These are phyloP conservation scores for Florisuga fusca DNA, from an alignment of 2,797 vertebrate species.

Conservation along the genomic window DNA sequence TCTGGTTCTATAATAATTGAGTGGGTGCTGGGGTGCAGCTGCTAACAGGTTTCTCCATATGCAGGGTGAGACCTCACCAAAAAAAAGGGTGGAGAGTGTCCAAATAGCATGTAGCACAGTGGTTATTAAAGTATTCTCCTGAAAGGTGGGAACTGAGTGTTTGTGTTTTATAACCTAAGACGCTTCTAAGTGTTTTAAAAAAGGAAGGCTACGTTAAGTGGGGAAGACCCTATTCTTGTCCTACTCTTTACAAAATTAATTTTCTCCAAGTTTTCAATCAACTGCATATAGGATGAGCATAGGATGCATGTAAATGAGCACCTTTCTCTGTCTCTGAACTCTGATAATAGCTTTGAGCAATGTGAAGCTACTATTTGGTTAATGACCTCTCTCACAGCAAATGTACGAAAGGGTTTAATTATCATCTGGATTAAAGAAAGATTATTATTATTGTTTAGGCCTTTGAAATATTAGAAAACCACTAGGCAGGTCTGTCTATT, in stretches of 20 bases:
- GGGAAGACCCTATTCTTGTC: not conserved
- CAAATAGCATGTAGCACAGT: fast-evolving
- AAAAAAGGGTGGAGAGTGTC: not conserved
- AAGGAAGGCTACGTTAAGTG: not conserved
- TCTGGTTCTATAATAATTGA: not conserved
- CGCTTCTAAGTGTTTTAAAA: not conserved
- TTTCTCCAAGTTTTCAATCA: not conserved
- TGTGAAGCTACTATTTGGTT: not conserved
- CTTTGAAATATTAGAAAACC: not conserved
- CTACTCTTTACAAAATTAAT: not conserved
- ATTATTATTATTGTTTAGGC: not conserved
- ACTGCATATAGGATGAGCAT: no score
- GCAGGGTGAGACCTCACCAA: not conserved
- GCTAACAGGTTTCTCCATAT: not conserved
- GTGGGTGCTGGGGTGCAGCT: not conserved
- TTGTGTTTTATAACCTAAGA: not conserved
- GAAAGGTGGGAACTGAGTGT: not conserved
- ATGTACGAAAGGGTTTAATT: not conserved
- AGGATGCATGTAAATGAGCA: not conserved
- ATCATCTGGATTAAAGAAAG: not conserved
- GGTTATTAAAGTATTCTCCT: not conserved
- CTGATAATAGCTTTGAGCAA: not conserved
- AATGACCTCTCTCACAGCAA: not conserved
- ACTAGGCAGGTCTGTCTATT: not conserved
- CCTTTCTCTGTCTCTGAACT: not conserved